phyloP scores from a whole-genome alignment of 2,113 vertebrate genomes.

The Elephas maximus region DNA sequence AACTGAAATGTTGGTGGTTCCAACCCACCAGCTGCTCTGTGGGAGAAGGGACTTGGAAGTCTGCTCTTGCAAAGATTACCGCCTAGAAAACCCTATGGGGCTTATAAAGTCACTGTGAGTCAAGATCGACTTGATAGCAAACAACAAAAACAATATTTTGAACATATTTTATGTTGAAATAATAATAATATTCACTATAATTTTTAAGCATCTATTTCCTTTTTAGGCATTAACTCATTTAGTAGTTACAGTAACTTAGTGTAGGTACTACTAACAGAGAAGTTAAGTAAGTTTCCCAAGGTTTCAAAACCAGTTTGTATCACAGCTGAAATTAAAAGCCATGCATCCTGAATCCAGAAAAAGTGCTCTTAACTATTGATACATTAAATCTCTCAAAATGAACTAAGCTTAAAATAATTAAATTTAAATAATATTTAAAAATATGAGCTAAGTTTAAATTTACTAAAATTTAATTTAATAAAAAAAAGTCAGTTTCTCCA shows the following conservation, averaged over 20 bases:
- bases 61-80: too few species aligned
- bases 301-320: background rate
- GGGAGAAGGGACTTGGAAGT: background rate
- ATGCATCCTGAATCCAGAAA: background rate
- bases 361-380: background rate
- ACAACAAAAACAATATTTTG: background rate
- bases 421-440: conserved; percentile 41
- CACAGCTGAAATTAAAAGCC: background rate
- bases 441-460: background rate
- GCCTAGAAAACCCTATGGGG: too few species aligned
- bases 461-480: conserved; percentile 12
- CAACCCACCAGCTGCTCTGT: background rate
- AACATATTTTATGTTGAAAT: background rate
- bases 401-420: background rate
- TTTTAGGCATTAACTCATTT: background rate
- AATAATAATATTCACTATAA: background rate
- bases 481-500: background rate
- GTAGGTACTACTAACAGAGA: background rate
- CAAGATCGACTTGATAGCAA: too few species aligned
- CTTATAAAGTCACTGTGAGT: too few species aligned
- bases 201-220: background rate
- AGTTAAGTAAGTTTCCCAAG: background rate
- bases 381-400: background rate
- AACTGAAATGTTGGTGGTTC: background rate
- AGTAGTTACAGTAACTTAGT: background rate